These are phyloP conservation scores for Paracentrotus lividus DNA, from an alignment of 53 echinoderm and acorn worm species.

Conservation along the genomic window DNA sequence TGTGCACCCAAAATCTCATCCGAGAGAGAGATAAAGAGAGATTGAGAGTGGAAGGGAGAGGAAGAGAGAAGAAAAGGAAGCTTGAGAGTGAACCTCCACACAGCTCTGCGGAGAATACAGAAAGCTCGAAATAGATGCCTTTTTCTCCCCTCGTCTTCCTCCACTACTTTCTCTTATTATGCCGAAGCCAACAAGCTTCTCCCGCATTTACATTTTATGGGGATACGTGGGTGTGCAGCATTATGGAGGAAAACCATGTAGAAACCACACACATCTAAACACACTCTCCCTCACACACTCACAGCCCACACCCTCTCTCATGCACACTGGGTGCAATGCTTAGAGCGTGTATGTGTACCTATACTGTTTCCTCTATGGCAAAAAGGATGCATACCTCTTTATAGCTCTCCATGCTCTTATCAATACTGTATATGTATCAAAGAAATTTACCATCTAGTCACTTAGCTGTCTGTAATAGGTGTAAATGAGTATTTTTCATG, in stretches of 20 bases:
- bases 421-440: not conserved
- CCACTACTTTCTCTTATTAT: constrained; percentile 19
- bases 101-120: constrained; percentile 42
- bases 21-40: not conserved
- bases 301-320: not conserved
- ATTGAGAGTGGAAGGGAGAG: not conserved
- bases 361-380: not conserved
- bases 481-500: too few relatives aligned
- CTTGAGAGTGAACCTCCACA: constrained; percentile 23
- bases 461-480: too few relatives aligned
- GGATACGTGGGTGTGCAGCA: constrained; percentile 38
- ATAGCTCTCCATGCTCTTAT: too few relatives aligned
- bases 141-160: not conserved
- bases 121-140: constrained; percentile 56
- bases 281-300: constrained; percentile 27
- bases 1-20: constrained; percentile 18
- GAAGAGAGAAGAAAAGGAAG: not conserved
- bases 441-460: not conserved
- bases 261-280: not conserved
- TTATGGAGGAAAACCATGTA: not conserved
- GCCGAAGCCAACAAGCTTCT: constrained; percentile 21
- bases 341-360: constrained; percentile 48
- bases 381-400: not conserved
- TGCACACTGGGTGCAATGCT: not conserved
- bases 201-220: constrained; percentile 54